Base-by-base conservation (phyloP, 2,797 vertebrate species). In the Characodon lateralis region DNA sequence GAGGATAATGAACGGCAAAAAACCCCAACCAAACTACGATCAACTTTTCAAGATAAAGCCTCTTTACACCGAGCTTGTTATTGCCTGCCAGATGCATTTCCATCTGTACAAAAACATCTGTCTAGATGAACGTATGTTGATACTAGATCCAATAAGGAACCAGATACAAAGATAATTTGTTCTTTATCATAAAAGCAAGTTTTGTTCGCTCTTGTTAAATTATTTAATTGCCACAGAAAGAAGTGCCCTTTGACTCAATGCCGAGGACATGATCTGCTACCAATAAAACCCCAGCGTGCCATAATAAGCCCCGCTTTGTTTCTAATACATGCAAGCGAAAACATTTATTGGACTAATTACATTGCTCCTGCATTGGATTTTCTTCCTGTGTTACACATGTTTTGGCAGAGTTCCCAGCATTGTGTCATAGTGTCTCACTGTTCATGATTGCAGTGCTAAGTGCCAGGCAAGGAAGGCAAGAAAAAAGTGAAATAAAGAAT, bases 261-360 rank as follows among this genome's bases (percentile, higher is more conserved):
- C 91, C 89, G 86, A 93, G 92, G 89, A 91, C 92, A 95, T 94
- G 90, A 91, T 93, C 85, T 82, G 61, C 89, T 93, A 86, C 87
- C 94, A 93, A 91, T 95, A 94, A 95, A 95, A 94, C 84, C 90
- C 84, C 79, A 83, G 90, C 83, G 2, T 69, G 61, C 90, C 24
- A 74, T 91, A 93, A 95, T 95, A 95, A 93, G 92, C 90, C 75
- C 90, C 6, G 85, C 93, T 95, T 96, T 96, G 94, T 95, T 94
- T 95, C 94, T 78, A 92, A 93, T 93, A 94, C 86, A 93, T 92
- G 91, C 91, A 92, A 91, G 90, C 88, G 91, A 94, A 94, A 95
- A 95, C 93, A 94, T 96, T 95, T 95, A 95, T 94, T 95, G 94
- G 92, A 93, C 93, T 95, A 95, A 95, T 96, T 95, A 95, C 92